A percentile compares a stretch with the other conserved stretches of the same genome.
Evolutionary conservation across 2,888 invertebrate species (phyloP).

Genomic region (Nycteola revayana): DNA sequence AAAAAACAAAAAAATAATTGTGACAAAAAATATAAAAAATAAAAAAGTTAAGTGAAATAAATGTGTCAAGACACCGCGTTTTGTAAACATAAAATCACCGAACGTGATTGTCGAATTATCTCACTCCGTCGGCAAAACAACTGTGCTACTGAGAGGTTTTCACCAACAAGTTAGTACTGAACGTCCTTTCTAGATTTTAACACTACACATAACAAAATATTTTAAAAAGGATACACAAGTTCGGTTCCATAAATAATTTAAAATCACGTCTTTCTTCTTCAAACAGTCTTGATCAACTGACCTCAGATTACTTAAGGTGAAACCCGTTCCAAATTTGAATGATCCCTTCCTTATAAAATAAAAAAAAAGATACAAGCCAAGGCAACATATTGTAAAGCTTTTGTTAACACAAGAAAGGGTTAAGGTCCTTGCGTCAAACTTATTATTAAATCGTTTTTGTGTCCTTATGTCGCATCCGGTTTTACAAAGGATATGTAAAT

Average conservation of each 20-base stretch:
- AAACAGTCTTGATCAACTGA: constrained; percentile 66
- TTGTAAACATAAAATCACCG: not conserved
- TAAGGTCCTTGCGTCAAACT: constrained; percentile 72
- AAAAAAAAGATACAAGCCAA: constrained; percentile 61
- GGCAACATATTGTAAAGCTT: constrained; percentile 78
- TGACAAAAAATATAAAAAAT: too few species aligned
- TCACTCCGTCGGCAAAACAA: constrained; percentile 36
- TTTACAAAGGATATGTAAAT: constrained; percentile 76
- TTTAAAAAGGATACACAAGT: too few species aligned
- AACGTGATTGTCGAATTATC: constrained; percentile 5
- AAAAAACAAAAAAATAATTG: too few species aligned
- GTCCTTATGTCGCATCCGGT: constrained; percentile 77
- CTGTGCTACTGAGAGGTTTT: constrained; percentile 12
- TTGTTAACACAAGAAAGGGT: constrained; percentile 75
- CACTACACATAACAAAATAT: constrained; percentile 10
- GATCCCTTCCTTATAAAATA: constrained; percentile 65
- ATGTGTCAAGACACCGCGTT: too few species aligned
- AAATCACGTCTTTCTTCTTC: constrained; percentile 57
- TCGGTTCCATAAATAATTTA: constrained; percentile 8
- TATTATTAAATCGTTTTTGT: constrained; percentile 81
- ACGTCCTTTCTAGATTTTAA: constrained; percentile 4
- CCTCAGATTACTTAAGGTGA: constrained; percentile 61
- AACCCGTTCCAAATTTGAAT: constrained; percentile 76
- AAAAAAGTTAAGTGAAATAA: too few species aligned
- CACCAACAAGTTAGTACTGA: constrained; percentile 10